Percentiles rank a stretch among this genome's conserved stretches.
These are phyloP conservation scores for Polypterus senegalus DNA, from an alignment of 2,113 vertebrate species.

Conservation along the genomic window DNA sequence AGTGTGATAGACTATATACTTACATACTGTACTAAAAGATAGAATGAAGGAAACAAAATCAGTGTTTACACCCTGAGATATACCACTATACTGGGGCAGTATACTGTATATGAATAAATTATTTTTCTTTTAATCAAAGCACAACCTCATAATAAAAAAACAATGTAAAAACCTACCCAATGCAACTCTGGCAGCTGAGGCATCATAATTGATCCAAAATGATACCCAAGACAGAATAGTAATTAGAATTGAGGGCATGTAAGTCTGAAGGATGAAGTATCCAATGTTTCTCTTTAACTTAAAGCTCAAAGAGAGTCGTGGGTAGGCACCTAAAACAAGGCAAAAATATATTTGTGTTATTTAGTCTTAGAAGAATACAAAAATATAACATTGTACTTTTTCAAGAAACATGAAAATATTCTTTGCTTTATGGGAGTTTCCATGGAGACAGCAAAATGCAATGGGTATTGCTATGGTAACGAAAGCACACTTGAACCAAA, in stretches of 20 bases:
- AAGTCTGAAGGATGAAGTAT: constrained; percentile 96
- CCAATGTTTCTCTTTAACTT: constrained; percentile 96
- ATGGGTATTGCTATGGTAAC: constrained; percentile 36
- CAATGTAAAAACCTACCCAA: constrained; percentile 60
- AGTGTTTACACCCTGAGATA: too few species aligned
- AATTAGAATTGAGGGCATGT: constrained; percentile 97
- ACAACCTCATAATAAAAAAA: background rate
- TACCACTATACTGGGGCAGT: too few species aligned
- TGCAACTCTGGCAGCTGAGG: constrained; percentile 92
- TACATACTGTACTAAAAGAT: too few species aligned
- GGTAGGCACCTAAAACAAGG: constrained; percentile 73
- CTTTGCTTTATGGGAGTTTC: constrained; percentile 28
- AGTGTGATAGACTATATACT: too few species aligned
- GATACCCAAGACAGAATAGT: constrained; percentile 98
- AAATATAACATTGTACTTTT: constrained; percentile 20
- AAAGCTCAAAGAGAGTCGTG: constrained; percentile 91
- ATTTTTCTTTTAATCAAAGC: constrained; percentile 18
- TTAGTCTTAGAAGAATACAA: constrained; percentile 8
- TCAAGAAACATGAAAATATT: constrained; percentile 18
- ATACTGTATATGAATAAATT: too few species aligned
- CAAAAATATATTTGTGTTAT: background rate
- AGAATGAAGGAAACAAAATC: too few species aligned
- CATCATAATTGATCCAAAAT: constrained; percentile 98
- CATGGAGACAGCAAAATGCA: constrained; percentile 22
- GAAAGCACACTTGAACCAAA: constrained; percentile 21